Evolutionary conservation across 2,888 invertebrate genomes (phyloP), one percentile per base, ranked within the genome.

Genomic region (Perizoma flavofasciatum): DNA sequence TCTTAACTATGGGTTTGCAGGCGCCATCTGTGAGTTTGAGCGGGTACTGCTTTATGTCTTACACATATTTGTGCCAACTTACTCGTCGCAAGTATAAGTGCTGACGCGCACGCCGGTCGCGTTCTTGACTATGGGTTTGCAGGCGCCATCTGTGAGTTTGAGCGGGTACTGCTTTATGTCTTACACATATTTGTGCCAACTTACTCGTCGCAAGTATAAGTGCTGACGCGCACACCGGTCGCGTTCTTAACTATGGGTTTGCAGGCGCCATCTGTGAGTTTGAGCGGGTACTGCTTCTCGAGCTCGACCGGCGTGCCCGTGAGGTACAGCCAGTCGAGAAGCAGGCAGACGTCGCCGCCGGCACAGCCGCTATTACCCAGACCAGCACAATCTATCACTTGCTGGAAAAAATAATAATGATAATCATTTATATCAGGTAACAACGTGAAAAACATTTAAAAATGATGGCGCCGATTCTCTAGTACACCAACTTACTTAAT

Each of bases 351-450:
- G 82, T 97, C 96, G 37, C 97, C 97, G 32, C 97, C 97, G 0
- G 93, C 83, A 83, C 97, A 97, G 0, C 97, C 97, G 64, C 92
- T 92, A 84, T 96, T 96, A 40, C 94, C 94, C 39, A 94, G 92
- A 5, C 91, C 89, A 0, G 97, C 95, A 86, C 97, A 97, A 85
- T 97, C 97, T 70, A 97, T 95, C 72, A 95, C 94, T 92, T 97
- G 92, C 85, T 93, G 75, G 2, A 75, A 78, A 49, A 41, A 10
- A 8, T 22, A 22, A 22, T 22, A 22, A 2, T 2, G 22, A 22
- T 22, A 22, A 22, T 22, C 1, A 22, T 22, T 22, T 22, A 22
- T 22, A 22, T 22, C 22, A 22, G 22, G 3, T 3, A 22, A 22
- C 22, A 3, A 22, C 22, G 3, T 22, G 22, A 2, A 22, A 1